Evolutionary conservation across 2,113 vertebrate species (phyloP), one percentile per base, ranked within the genome.

Genomic region (Pterocles burchelli): DNA sequence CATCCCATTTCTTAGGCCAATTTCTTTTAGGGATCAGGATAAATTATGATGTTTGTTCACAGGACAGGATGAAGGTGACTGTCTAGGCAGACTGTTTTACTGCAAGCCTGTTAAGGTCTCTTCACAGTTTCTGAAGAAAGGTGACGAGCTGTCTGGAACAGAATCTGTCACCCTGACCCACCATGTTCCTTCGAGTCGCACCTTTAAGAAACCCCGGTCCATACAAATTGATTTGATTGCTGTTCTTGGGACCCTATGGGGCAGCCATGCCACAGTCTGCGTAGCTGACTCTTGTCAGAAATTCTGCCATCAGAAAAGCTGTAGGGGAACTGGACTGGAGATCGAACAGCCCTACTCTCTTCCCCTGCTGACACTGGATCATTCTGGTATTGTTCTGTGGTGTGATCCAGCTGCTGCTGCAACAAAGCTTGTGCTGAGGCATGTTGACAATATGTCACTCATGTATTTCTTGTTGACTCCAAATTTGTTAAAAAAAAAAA

Each of bases 331-430:
- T 36, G 41, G 25, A 15, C 52, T 36, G 57, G 41, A 57, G 57
- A 5, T 13, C 57, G 41, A 48, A 18, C 7, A 73, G 24, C 26
- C 48, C 63, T 36, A 1, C 46, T 38, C 7, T 21, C 13, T 67
- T 71, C 6, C 13, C 9, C 46, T 34, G 24, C 19, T 1, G 1
- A 5, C 0, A 0, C 33, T 59, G 55, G 72, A 36, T 45, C 51
- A 5, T 25, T 2, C 34, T 67, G 55, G 10, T 36, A 8, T 54
- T 65, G 31, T 55, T 48, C 25, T 46, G 51, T 70, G 46, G 13
- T 43, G 17, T 13, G 45, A 48, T 19, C 38, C 49, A 63, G 48
- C n/a, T 31, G 70, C 31, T 79, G 34, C 28, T 29, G 34, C 65
- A 73, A 52, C 19, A 81, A 48, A 74, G 31, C 24, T 34, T 65